Base-by-base conservation (phyloP, 92 coral and sea anemone species). In the Zoanthus solanderi region DNA sequence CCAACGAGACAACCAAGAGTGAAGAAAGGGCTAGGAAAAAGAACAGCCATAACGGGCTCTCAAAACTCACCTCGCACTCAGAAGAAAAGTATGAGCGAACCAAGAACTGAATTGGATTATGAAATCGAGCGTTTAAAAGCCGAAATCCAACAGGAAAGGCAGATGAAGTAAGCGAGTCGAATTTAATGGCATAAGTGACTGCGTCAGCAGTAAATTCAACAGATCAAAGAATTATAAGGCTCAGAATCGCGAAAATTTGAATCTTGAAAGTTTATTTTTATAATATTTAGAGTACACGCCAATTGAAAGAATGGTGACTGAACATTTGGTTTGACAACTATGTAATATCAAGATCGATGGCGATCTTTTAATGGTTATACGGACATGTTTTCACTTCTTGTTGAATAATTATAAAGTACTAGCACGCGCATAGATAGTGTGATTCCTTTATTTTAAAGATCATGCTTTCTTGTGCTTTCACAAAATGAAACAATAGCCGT, bases 81-180 rank as follows among this genome's bases (percentile, higher is more conserved):
- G 32, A 88, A 90, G 68, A 90, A 93, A 60, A 90, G 84, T n/a
- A 63, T 63, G 9, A 89, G 91, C 60, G 96, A 82, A 30, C 99
- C 98, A 13, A 96, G 92, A 68, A 93, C 94, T 30, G 98, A 97
- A 65, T 78, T 97, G 50, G 99, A 95, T 88, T 92, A 90, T 89
- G 99, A 97, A 76, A 97, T 97, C 74, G 98, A 89, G 79, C 92
- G 98, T 45, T 93, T 97, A 53, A 96, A 93, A 60, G 98, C 96
- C 14, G 99, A 97, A 86, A 94, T 97, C 53, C 96, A 97, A 73
- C 99, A 97, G 88, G 99, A 97, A 74, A 93, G 72, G 52, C 99
- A 97, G 68, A 97, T 97, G 99, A 97, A 97, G 99, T 97, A 47
- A 92, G 98, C 72, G 46, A 23, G 15, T 23, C 17, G 53, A 42